Base-by-base conservation (phyloP, 2,888 invertebrate species). In the Megalurothrips usitatus region DNA sequence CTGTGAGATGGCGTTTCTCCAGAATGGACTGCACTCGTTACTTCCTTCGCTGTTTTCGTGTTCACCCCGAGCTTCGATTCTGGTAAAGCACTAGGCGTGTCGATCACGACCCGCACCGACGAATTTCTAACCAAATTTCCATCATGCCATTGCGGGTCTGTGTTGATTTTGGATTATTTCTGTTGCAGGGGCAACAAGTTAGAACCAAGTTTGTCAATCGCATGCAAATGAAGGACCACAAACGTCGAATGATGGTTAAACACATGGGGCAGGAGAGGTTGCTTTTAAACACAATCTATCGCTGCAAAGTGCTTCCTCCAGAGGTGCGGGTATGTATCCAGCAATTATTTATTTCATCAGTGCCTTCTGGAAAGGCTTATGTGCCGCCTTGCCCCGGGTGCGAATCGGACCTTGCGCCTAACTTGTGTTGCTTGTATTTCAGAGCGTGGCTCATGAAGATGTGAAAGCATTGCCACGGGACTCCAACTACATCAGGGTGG, bases 371-470 rank as follows among this genome's bases (percentile, higher is more conserved):
- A n/a, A n/a, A n/a, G n/a, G n/a, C n/a, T n/a, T n/a, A n/a, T n/a
- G n/a, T n/a, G n/a, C n/a, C n/a, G n/a, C n/a, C n/a, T n/a, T n/a
- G n/a, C n/a, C n/a, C n/a, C n/a, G n/a, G n/a, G n/a, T n/a, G n/a
- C n/a, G n/a, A n/a, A n/a, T n/a, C n/a, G n/a, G n/a, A n/a, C n/a
- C n/a, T 52, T 9, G 52, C 10, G 52, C 19, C 1, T 12, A 52
- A 52, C 10, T 52, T 52, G 4, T 17, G n/a, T 52, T 12, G 19
- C 19, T 52, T 52, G 52, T 52, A 9, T 83, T 92, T 6, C 89
- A 95, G 89, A 94, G 95, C 87, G 86, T 93, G 10, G 97, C 95
- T 9, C 91, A 92, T 84, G 89, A 90, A 83, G 94, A 95, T 85
- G 92, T 97, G 23, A 85, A 86, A 81, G 92, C 92, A 79, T 91